Evolutionary conservation across 1,140 invertebrate species (phyloP), one percentile per base, ranked within the genome.

Genomic region (Meteorus sp.): DNA sequence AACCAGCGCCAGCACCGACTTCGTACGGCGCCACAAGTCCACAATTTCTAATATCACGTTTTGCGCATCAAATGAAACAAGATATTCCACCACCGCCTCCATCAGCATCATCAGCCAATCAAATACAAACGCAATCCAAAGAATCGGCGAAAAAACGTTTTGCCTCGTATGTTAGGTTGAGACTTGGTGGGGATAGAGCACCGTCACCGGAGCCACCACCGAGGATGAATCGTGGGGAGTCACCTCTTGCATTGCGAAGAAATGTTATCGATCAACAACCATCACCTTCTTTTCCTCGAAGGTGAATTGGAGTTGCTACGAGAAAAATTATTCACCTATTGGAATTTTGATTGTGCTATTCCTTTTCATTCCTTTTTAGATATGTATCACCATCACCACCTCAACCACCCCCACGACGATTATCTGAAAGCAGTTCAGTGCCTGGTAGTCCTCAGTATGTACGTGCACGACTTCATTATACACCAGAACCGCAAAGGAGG

Each of bases 101-200:
- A 53, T 33, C 39, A 33, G n/a, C n/a, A n/a, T n/a, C n/a, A n/a
- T n/a, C n/a, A n/a, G n/a, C n/a, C n/a, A n/a, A n/a, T n/a, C 72
- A 68, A 13, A 35, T 59, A 51, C 71, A 72, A 19, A 47, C 64
- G n/a, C 59, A 50, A 20, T 66, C 70, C 0, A 76, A 78, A 58
- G 74, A 80, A 52, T 77, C 74, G 6, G 80, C 78, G 52, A 82
- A 85, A 65, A 84, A 84, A 65, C 85, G 89, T 67, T 89, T 90
- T 76, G 85, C 88, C 67, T 88, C 88, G 59, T 91, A 91, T 78
- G 86, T 91, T 64, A 89, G 90, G 80, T 84, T 79, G 6, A 72
- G 78, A 54, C 66, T 80, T 11, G 78, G 77, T 11, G 75, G 71
- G 33, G 78, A 80, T 39, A 71, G 78, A 9, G 71, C 76, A 77